phyloP scores from a whole-genome alignment of 2,888 invertebrate genomes.

The Deilephila porcellus region DNA sequence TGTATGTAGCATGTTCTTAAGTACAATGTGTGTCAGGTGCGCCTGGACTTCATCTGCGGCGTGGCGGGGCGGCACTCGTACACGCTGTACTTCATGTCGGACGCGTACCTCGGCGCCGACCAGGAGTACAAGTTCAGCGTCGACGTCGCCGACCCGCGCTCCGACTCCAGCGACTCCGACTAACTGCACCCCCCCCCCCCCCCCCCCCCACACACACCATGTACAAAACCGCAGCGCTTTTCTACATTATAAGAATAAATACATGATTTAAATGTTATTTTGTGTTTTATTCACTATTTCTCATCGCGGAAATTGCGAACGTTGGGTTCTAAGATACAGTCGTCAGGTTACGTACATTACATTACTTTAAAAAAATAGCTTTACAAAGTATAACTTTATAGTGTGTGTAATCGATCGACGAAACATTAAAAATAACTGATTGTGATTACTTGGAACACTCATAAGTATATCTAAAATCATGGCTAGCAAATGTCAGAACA shows the following conservation, averaged over 20 bases:
- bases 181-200: constrained; percentile 29
- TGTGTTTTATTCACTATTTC: constrained; percentile 1
- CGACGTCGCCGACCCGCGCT: constrained; percentile 87
- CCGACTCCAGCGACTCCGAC: constrained; percentile 61
- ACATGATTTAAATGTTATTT: background rate
- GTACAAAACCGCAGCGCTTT: background rate
- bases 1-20: no score
- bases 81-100: constrained; percentile 99
- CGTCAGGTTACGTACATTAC: no score
- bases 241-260: background rate
- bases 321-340: no score
- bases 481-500: no score
- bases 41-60: constrained; percentile 97
- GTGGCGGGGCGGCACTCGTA: constrained; percentile 94
- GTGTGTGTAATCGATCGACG: no score
- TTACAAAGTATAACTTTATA: no score
- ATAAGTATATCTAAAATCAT: no score
- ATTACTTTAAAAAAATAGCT: no score
- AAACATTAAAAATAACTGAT: no score
- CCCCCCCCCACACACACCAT: background rate
- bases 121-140: constrained; percentile 98
- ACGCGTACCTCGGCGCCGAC: constrained; percentile 99
- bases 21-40: constrained; percentile 60
- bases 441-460: no score
- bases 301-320: no score